Evolutionary conservation across 2,888 invertebrate species (phyloP).

Genomic region (Acleris cristana): DNA sequence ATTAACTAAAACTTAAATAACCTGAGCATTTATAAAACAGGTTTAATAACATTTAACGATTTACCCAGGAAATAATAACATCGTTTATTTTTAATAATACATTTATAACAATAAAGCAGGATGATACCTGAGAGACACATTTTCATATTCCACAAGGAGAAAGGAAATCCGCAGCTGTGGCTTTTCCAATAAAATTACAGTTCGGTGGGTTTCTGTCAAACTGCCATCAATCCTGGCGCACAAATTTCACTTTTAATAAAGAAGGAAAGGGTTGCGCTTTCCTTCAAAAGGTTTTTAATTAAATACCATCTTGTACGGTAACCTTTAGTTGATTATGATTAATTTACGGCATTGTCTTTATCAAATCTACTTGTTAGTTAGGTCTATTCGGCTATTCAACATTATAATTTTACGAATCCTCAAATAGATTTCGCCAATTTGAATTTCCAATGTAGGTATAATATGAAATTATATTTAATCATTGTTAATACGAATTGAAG

Average conservation of each 20-base stretch:
- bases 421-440: too few species aligned
- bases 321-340: slow-evolving; percentile 12
- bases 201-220: slow-evolving; percentile 38
- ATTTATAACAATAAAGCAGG: slow-evolving; percentile 24
- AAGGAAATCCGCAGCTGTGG: slow-evolving; percentile 34
- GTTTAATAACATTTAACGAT: too few species aligned
- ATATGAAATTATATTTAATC: too few species aligned
- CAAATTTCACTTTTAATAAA: slow-evolving; percentile 34
- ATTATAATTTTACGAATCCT: too few species aligned
- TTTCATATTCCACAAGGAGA: slow-evolving; percentile 31
- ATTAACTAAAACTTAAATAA: too few species aligned
- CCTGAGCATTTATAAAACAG: too few species aligned
- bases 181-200: slow-evolving; percentile 34
- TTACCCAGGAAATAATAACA: too few species aligned
- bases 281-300: slow-evolving; percentile 32
- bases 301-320: slow-evolving; percentile 22
- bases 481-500: too few species aligned
- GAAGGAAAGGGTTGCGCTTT: slow-evolving; percentile 32
- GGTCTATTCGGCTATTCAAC: neutral
- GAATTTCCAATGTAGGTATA: too few species aligned
- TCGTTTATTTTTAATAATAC: neutral
- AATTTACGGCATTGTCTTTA: slow-evolving; percentile 6
- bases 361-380: neutral
- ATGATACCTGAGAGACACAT: slow-evolving; percentile 33
- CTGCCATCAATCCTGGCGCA: slow-evolving; percentile 33